A percentile compares a stretch with the other conserved stretches of the same genome.
phyloP scores from a whole-genome alignment of 2,113 vertebrate species.

The Xenopus borealis region DNA sequence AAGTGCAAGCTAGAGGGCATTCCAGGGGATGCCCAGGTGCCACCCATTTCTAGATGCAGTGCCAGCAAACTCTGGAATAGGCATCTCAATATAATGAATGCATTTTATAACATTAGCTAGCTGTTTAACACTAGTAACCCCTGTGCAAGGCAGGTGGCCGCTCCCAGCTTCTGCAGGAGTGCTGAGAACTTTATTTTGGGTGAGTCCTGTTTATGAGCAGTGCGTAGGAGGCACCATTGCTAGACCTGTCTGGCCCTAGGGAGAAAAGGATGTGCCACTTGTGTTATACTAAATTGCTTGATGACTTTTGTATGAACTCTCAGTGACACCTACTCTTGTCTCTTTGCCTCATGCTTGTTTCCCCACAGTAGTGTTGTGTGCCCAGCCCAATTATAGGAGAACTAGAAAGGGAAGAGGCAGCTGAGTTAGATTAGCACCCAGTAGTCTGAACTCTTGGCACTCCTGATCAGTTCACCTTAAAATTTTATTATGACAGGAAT shows the following conservation, averaged over 20 bases:
- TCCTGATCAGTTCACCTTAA: no score
- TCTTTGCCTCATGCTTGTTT: not conserved
- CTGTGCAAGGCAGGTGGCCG: no score
- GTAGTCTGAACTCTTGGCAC: no score
- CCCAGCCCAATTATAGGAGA: not conserved
- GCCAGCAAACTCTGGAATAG: no score
- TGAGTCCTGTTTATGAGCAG: conserved; percentile 25
- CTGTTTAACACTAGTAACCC: no score
- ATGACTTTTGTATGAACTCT: conserved; percentile 44
- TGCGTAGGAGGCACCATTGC: conserved; percentile 36
- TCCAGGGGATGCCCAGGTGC: no score
- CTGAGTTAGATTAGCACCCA: no score
- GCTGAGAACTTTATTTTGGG: conserved; percentile 33
- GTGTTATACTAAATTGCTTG: conserved; percentile 22
- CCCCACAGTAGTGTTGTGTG: not conserved
- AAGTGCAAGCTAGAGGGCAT: no score
- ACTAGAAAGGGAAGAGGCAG: not conserved
- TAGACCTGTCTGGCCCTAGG: conserved; percentile 39
- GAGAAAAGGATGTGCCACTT: conserved; percentile 31
- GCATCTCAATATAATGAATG: no score
- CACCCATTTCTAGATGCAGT: no score
- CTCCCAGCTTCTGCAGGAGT: conserved; percentile 14
- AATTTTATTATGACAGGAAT: no score
- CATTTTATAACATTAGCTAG: no score
- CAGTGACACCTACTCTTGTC: conserved; percentile 28